Evolutionary conservation across 92 coral and sea anemone genomes (phyloP).

Genomic region (Zoanthus sociatus): DNA sequence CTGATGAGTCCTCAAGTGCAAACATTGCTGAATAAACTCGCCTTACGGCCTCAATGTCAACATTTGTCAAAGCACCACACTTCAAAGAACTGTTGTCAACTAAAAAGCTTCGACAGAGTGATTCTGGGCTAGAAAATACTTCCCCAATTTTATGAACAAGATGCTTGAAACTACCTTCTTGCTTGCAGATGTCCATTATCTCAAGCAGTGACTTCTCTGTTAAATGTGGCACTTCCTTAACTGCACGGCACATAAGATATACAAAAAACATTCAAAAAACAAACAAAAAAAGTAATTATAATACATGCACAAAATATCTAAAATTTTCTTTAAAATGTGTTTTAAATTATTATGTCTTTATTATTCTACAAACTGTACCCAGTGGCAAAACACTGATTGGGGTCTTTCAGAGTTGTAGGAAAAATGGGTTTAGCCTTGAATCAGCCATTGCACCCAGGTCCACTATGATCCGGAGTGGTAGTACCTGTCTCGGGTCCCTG

Average conservation of each 20-base stretch:
- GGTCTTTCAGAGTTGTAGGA: too few species aligned
- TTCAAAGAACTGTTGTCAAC: constrained; percentile 48
- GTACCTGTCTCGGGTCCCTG: too few species aligned
- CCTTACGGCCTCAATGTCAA: constrained; percentile 89
- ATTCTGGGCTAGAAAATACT: constrained; percentile 88
- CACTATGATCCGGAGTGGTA: too few species aligned
- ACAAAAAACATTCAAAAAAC: too few species aligned
- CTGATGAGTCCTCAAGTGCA: constrained; percentile 82
- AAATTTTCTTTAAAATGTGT: too few species aligned
- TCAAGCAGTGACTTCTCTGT: constrained; percentile 77
- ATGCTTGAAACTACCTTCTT: constrained; percentile 75
- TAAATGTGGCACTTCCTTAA: constrained; percentile 65
- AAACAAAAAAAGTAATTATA: too few species aligned
- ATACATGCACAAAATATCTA: too few species aligned
- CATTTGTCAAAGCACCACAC: constrained; percentile 59
- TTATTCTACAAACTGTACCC: too few species aligned
- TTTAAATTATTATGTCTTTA: too few species aligned
- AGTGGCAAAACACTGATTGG: too few species aligned
- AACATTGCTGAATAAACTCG: constrained; percentile 77
- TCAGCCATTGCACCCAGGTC: too few species aligned
- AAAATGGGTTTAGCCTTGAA: too few species aligned
- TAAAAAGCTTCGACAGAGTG: constrained; percentile 88
- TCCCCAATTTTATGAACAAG: constrained; percentile 88
- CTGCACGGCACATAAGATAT: neutral
- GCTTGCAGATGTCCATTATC: constrained; percentile 68